These are phyloP conservation scores for Regulus satrapa DNA, from an alignment of 2,113 vertebrate species.

Conservation along the genomic window DNA sequence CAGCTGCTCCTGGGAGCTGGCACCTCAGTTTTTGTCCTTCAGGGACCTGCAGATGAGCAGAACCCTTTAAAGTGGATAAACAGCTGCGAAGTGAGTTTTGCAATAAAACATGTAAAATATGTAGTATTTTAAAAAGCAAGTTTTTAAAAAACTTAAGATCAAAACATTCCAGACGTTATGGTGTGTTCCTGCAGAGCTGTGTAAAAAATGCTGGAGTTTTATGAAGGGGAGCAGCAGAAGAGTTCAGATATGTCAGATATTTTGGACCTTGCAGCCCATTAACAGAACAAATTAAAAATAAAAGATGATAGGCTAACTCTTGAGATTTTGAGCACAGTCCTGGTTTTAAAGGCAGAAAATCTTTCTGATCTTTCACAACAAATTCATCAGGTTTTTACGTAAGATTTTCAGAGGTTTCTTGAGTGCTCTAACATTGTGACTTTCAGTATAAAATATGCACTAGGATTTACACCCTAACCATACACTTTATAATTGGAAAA, in stretches of 20 bases:
- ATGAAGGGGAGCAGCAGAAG: slow-evolving; percentile 9
- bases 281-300: slow-evolving; percentile 23
- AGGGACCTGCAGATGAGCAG: not conserved
- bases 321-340: not conserved
- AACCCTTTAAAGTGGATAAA: not conserved
- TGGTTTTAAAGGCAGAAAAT: not conserved
- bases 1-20: not conserved
- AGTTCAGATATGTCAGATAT: slow-evolving; percentile 40
- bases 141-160: slow-evolving; percentile 61
- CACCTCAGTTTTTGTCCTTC: not conserved
- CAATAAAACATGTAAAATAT: slow-evolving; percentile 57
- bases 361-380: not conserved
- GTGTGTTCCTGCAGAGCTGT: slow-evolving; percentile 20
- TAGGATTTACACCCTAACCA: slow-evolving; percentile 50
- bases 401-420: slow-evolving; percentile 30
- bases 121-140: slow-evolving; percentile 38
- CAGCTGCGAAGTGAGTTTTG: slow-evolving; percentile 43
- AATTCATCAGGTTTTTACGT: not conserved
- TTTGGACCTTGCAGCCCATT: slow-evolving; percentile 28
- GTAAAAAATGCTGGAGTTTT: slow-evolving; percentile 39
- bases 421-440: slow-evolving; percentile 6
- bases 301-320: not conserved
- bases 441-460: slow-evolving; percentile 34
- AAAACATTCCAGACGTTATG: slow-evolving; percentile 46
- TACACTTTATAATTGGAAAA: slow-evolving; percentile 39